Conservation (phyloP, 2,113 vertebrate genomes). For the Poecilia latipinna region DNA sequence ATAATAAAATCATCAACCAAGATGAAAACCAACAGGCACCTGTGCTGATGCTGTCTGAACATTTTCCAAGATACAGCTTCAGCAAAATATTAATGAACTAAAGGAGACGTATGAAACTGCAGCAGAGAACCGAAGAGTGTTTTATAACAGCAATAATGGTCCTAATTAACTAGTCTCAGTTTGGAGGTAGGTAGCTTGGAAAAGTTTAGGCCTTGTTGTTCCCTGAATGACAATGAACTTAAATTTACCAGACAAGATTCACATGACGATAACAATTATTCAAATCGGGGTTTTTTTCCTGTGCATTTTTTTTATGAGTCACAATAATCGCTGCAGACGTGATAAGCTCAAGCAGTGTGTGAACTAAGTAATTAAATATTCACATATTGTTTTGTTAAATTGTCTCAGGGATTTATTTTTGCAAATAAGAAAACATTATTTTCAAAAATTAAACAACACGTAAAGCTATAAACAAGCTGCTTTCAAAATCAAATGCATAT, state of each 20-base stretch:
- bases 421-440: no score
- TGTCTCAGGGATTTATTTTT: no score
- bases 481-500: no score
- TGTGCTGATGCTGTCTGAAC: constrained; percentile 6
- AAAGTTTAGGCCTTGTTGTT: constrained; percentile 27
- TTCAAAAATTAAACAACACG: no score
- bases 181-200: constrained; percentile 22
- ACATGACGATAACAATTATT: not conserved
- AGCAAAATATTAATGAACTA: constrained; percentile 33
- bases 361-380: no score
- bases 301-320: not conserved
- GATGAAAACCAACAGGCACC: constrained; percentile 13
- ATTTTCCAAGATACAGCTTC: not conserved
- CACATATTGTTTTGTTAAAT: no score
- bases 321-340: no score
- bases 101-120: constrained; percentile 29
- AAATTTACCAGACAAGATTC: constrained; percentile 22
- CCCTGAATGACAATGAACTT: constrained; percentile 44
- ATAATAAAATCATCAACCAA: constrained; percentile 20
- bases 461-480: no score
- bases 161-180: constrained; percentile 38
- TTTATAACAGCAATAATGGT: constrained; percentile 58
- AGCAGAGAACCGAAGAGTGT: constrained; percentile 34
- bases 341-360: no score
- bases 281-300: not conserved